Evolutionary conservation across 2,797 vertebrate species (phyloP).

Genomic region (Labroides dimidiatus): DNA sequence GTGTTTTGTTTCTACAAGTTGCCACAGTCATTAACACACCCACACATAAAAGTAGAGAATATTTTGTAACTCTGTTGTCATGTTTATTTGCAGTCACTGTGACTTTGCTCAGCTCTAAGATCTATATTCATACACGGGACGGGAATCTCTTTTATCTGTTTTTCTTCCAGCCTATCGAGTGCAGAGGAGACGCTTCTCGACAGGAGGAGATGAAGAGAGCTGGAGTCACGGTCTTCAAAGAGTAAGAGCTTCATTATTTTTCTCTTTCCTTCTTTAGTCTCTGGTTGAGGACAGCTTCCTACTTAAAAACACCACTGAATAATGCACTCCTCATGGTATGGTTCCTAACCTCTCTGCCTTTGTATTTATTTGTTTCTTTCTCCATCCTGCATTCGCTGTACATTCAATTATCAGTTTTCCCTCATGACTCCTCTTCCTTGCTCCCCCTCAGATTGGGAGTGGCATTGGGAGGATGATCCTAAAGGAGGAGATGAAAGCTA

Average conservation of each 20-base stretch:
- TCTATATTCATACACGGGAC: constrained; percentile 27
- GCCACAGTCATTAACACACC: constrained; percentile 37
- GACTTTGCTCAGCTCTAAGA: constrained; percentile 10
- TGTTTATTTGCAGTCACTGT: constrained; percentile 37
- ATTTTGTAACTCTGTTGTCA: constrained; percentile 47
- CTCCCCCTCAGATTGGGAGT: constrained; percentile 88
- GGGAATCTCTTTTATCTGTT: constrained; percentile 60
- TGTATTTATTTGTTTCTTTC: constrained; percentile 21
- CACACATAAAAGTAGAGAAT: constrained; percentile 6
- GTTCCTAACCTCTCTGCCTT: constrained; percentile 1
- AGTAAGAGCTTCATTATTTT: constrained; percentile 82
- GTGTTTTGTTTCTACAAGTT: constrained; percentile 38
- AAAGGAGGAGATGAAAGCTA: constrained; percentile 99
- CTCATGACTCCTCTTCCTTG: constrained; percentile 3
- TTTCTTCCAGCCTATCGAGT: constrained; percentile 81
- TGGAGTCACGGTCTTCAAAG: constrained; percentile 94
- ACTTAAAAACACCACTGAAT: constrained; percentile 53
- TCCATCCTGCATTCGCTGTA: constrained; percentile 13
- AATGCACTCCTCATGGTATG: constrained; percentile 34
- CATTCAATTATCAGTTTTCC: constrained; percentile 38
- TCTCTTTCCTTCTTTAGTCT: constrained; percentile 48
- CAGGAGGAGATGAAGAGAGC: constrained; percentile 92
- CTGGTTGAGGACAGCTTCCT: constrained; percentile 33
- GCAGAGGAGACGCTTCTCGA: constrained; percentile 89
- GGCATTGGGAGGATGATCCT: constrained; percentile 97